phyloP scores from a whole-genome alignment of 2,113 vertebrate genomes.

The Baryphthengus martii region DNA sequence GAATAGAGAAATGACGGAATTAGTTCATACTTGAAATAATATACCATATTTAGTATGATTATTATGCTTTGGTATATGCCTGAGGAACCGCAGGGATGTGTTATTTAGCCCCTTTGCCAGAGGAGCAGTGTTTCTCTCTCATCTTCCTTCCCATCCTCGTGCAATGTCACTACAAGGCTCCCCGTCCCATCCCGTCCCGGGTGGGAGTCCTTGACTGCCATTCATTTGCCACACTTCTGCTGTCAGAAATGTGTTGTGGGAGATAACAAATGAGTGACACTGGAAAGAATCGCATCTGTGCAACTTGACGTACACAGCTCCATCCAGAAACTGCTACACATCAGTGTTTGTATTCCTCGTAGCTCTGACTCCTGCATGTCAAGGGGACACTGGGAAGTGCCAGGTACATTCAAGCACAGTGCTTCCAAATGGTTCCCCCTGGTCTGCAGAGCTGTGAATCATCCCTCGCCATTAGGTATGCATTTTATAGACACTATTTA shows the following conservation, averaged over 20 bases:
- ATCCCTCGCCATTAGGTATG: rapidly evolving
- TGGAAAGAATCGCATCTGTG: neutral
- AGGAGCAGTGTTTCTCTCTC: neutral
- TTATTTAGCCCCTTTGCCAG: neutral
- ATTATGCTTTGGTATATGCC: neutral
- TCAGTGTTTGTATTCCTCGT: rapidly evolving
- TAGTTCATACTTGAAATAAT: neutral
- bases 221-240: neutral
- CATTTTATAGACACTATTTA: neutral
- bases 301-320: neutral
- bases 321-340: neutral
- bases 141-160: neutral
- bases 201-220: neutral
- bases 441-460: neutral
- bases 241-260: neutral
- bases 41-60: neutral
- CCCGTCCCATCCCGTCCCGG: rapidly evolving
- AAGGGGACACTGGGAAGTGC: neutral
- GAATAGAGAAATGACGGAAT: neutral
- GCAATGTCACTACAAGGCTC: neutral
- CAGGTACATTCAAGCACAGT: rapidly evolving
- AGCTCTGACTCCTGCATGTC: neutral
- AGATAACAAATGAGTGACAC: neutral
- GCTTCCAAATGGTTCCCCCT: neutral
- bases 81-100: neutral